phyloP scores from a whole-genome alignment of 2,797 vertebrate genomes.

The Peromyscus aztecus region DNA sequence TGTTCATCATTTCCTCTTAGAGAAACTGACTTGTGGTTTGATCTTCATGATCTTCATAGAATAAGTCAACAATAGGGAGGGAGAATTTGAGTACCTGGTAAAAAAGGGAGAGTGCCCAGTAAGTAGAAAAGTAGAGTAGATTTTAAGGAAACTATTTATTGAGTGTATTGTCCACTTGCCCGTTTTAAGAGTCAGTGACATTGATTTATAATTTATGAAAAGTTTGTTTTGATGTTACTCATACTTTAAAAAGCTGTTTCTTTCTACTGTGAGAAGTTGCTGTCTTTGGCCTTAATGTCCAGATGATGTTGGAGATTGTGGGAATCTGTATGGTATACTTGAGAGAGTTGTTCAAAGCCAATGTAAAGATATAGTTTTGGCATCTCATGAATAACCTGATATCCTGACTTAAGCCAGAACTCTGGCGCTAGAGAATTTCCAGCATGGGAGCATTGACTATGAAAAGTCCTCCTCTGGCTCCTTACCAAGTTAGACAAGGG shows the following conservation, averaged over 20 bases:
- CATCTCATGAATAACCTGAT: constrained; percentile 81
- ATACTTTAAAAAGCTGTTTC: constrained; percentile 64
- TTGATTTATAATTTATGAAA: constrained; percentile 59
- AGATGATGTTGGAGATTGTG: constrained; percentile 76
- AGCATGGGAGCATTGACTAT: constrained; percentile 79
- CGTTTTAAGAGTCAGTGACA: constrained; percentile 50
- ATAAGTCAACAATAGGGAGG: constrained; percentile 7
- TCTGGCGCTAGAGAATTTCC: constrained; percentile 77
- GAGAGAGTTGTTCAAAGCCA: constrained; percentile 80
- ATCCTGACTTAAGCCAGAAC: constrained; percentile 79
- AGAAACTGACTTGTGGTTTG: constrained; percentile 42
- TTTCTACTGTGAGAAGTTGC: constrained; percentile 51
- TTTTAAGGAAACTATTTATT: constrained; percentile 61
- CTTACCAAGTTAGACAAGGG: constrained; percentile 79
- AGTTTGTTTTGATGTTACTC: constrained; percentile 59
- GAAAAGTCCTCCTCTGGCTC: constrained; percentile 78
- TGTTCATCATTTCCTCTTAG: constrained; percentile 33
- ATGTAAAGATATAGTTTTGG: constrained; percentile 81
- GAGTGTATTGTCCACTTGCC: background rate
- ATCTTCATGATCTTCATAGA: constrained; percentile 38
- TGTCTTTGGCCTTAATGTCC: constrained; percentile 63
- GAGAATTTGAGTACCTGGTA: constrained; percentile 26
- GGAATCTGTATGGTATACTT: constrained; percentile 75
- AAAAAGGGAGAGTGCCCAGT: constrained; percentile 36
- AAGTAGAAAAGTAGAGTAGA: background rate